These are phyloP conservation scores for Mus caroli DNA, from an alignment of 2,797 vertebrate genomes.

Conservation along the genomic window DNA sequence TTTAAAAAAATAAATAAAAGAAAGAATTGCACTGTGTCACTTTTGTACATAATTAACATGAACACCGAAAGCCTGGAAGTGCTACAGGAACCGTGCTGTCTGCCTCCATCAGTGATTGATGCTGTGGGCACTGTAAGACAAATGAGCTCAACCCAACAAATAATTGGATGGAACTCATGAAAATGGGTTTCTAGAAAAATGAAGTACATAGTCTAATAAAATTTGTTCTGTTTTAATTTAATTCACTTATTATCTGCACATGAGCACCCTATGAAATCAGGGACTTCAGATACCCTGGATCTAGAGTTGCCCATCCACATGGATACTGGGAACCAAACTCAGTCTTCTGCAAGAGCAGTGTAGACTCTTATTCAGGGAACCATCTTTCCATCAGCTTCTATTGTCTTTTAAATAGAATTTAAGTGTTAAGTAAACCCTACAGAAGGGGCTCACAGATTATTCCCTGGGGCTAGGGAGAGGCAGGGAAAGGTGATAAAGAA, in stretches of 20 bases:
- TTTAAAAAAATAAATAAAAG: constrained; percentile 69
- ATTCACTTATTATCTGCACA: neutral
- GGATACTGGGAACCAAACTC: neutral
- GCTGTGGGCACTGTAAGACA: constrained; percentile 57
- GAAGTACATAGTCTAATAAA: neutral
- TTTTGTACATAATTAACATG: constrained; percentile 76
- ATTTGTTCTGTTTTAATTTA: neutral
- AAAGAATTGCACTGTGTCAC: constrained; percentile 74
- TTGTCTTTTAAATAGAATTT: constrained; percentile 1
- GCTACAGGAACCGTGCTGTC: constrained; percentile 58
- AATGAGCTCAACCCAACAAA: constrained; percentile 59
- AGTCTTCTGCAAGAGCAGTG: neutral
- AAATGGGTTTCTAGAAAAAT: neutral
- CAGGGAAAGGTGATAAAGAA: neutral
- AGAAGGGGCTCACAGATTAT: neutral
- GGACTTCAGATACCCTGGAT: neutral
- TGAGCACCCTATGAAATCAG: neutral
- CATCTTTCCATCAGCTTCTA: neutral
- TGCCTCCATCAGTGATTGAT: constrained; percentile 52
- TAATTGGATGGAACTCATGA: constrained; percentile 38
- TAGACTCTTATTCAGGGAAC: neutral
- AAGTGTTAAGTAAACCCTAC: constrained; percentile 8
- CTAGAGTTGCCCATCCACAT: neutral
- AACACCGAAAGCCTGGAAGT: constrained; percentile 73
- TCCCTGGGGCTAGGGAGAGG: neutral